A percentile compares a stretch with the other conserved stretches of the same genome.
These are phyloP conservation scores for Wasmannia auropunctata DNA, from an alignment of 1,140 invertebrate species.

Conservation along the genomic window DNA sequence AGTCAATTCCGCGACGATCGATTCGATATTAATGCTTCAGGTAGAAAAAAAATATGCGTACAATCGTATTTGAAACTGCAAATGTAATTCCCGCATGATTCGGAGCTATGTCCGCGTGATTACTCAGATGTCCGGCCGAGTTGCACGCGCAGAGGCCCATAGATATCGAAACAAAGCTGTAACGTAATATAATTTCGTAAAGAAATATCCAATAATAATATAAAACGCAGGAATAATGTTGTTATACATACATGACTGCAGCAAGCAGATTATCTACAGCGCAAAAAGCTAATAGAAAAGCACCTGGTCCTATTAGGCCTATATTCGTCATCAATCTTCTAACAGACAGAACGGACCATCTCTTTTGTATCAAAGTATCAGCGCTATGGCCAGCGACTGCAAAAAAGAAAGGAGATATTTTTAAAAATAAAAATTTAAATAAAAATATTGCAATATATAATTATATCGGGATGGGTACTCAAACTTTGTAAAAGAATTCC, in stretches of 20 bases:
- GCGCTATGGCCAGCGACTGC: conserved; percentile 90
- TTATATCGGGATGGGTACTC: no score
- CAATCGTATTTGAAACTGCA: conserved; percentile 92
- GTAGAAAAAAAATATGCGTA: conserved; percentile 80
- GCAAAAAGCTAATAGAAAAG: conserved; percentile 91
- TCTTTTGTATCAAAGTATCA: conserved; percentile 88
- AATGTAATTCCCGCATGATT: conserved; percentile 93
- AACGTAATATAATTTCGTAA: conserved; percentile 24
- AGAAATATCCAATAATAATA: conserved; percentile 6
- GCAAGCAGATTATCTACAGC: conserved; percentile 90
- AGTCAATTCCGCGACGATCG: background rate
- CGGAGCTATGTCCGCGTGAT: conserved; percentile 92
- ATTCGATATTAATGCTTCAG: background rate
- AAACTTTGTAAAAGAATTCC: no score
- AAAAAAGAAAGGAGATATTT: conserved; percentile 27
- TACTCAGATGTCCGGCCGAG: conserved; percentile 92
- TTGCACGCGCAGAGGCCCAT: conserved; percentile 93
- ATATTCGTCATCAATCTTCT: conserved; percentile 91
- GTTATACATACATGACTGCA: conserved; percentile 88
- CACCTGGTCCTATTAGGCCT: conserved; percentile 91
- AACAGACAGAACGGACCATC: conserved; percentile 91
- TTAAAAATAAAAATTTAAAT: conserved; percentile 11
- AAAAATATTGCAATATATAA: background rate
- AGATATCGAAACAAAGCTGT: conserved; percentile 90
- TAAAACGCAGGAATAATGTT: background rate